Conservation (phyloP, 2,113 vertebrate genomes). For the Spea multiplicata region DNA sequence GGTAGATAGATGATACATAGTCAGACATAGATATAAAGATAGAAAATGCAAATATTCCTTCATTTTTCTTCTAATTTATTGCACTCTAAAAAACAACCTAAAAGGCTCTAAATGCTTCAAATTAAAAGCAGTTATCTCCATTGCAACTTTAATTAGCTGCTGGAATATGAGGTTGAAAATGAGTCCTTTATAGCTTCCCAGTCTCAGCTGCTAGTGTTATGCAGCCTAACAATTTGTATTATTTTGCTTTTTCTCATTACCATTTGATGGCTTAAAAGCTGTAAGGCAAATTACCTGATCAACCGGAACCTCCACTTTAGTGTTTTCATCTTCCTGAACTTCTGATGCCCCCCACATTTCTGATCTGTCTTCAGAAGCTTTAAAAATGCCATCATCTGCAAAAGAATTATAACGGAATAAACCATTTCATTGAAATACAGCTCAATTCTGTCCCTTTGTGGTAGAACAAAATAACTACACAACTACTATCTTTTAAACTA, state of each 20-base stretch:
- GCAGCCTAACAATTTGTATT: constrained; percentile 46
- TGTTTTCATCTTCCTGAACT: constrained; percentile 70
- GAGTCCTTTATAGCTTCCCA: constrained; percentile 41
- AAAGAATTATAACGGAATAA: constrained; percentile 40
- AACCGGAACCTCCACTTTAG: constrained; percentile 67
- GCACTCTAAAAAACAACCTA: no score
- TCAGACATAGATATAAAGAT: no score
- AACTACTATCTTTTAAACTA: neutral
- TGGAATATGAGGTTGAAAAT: constrained; percentile 47
- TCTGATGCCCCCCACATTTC: constrained; percentile 66
- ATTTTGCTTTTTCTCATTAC: constrained; percentile 45
- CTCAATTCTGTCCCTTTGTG: constrained; percentile 77
- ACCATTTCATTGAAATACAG: constrained; percentile 47
- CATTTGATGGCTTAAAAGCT: constrained; percentile 46
- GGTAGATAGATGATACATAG: no score
- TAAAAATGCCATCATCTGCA: constrained; percentile 73
- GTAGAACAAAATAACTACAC: constrained; percentile 59
- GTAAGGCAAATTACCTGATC: constrained; percentile 68
- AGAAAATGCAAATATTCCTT: no score
- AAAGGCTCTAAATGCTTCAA: constrained; percentile 33
- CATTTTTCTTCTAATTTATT: no score
- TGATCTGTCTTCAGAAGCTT: constrained; percentile 63
- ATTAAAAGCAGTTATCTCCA: constrained; percentile 41
- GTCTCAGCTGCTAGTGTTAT: constrained; percentile 40
- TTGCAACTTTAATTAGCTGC: constrained; percentile 47